These are phyloP conservation scores for Varecia variegata DNA, from an alignment of 2,797 vertebrate genomes.

Conservation along the genomic window DNA sequence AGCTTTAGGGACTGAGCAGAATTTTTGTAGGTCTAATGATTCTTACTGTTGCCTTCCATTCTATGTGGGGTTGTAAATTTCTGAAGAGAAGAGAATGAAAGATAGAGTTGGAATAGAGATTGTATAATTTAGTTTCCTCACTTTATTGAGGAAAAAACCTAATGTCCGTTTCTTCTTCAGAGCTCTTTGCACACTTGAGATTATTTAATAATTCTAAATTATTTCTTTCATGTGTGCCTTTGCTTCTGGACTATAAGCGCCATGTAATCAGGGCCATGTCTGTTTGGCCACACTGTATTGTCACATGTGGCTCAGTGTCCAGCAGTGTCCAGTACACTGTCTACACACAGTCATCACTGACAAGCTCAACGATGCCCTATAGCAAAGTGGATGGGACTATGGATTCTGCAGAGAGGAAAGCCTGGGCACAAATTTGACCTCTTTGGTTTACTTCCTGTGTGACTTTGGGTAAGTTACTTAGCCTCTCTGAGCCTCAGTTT, in stretches of 20 bases:
- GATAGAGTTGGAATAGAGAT: neutral
- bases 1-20: neutral
- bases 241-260: neutral
- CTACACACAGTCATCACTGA: neutral
- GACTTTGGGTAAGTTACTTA: neutral
- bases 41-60: neutral
- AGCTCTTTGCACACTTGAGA: neutral
- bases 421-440: neutral
- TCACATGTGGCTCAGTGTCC: neutral
- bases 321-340: neutral
- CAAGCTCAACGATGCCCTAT: neutral
- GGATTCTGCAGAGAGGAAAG: neutral
- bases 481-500: neutral
- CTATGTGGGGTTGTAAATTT: neutral
- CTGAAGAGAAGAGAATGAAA: neutral
- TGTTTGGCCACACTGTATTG: neutral
- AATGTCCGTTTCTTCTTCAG: neutral
- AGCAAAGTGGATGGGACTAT: neutral
- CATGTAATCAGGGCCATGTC: neutral
- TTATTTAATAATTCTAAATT: neutral
- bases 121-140: neutral
- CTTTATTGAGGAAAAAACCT: neutral
- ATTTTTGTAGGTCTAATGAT: neutral
- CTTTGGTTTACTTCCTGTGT: neutral
- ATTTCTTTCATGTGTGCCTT: neutral